Evolutionary conservation across 2,797 vertebrate species (phyloP), one percentile per base, ranked within the genome.

Genomic region (Premnoplex brunnescens): DNA sequence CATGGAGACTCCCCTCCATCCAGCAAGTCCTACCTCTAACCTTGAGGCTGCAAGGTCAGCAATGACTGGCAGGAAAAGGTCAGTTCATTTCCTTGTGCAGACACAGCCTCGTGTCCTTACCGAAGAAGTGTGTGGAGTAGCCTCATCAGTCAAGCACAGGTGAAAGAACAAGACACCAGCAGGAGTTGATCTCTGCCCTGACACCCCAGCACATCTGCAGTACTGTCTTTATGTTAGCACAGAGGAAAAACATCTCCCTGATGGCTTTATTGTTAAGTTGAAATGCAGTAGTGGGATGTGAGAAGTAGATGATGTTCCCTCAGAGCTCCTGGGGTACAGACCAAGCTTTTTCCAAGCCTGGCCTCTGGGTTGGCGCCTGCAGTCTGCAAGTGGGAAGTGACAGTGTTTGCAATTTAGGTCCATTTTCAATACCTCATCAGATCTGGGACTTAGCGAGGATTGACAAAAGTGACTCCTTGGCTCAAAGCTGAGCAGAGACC

Each of bases 41-140:
- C 46, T 67, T 36, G 22, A 48, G 27, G 6, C 52, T 79, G 24
- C 24, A 48, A 17, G 6, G 15, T 63, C 48, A 54, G 12, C 4
- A 0, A 10, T 15, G 32, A 48, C 44, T 43, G 52, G 19, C 22
- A 20, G 18, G 23, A 73, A 73, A 76, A 55, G 2, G 2, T 14
- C 36, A 17, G 19, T 48, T 87, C 7, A 5, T 71, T 51, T 77
- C 60, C 67, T 77, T 10, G 5, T 69, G 30, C 12, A 24, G 64
- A 77, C 7, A 7, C 24, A 81, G 15, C 46, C n/a, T 75, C 0
- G 0, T 2, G 1, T 85, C 64, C 44, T 30, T 10, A 32, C 43
- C 3, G 3, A 64, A 85, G 34, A 48, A 51, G 15, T 37, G 32
- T 91, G 85, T 68, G 12, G 75, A 55, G 43, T 14, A 34, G 28